These are phyloP conservation scores for Formica exsecta DNA, from an alignment of 1,140 invertebrate genomes.

Conservation along the genomic window DNA sequence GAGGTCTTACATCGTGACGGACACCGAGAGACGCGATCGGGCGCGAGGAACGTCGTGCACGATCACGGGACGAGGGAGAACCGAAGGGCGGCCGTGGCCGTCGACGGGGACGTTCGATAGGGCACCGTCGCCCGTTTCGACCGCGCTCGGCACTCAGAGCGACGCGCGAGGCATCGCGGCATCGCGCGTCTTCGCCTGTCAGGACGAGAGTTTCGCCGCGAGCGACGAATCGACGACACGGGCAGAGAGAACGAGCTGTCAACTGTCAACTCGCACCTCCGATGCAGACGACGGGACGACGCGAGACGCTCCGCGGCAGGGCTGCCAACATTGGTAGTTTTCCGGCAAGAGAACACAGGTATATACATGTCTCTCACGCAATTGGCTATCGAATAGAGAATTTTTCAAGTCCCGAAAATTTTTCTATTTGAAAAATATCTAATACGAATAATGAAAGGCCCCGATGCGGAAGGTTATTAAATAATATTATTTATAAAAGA, in stretches of 20 bases:
- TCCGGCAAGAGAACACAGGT: neutral
- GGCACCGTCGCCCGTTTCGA: neutral
- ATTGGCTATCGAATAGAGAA: no score
- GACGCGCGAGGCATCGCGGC: constrained; percentile 7
- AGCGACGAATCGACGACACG: neutral
- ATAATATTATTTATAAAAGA: no score
- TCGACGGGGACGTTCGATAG: constrained; percentile 45
- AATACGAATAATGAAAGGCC: no score
- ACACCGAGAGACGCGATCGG: neutral
- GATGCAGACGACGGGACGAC: constrained; percentile 77
- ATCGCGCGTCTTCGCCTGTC: constrained; percentile 12
- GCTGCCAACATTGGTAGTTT: constrained; percentile 41
- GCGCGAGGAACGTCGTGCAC: neutral
- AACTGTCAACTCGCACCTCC: constrained; percentile 80
- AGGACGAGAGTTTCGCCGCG: neutral
- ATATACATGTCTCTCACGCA: no score
- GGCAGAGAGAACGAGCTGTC: constrained; percentile 5
- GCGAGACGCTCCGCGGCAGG: constrained; percentile 60
- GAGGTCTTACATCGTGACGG: neutral
- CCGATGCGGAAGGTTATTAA: no score
- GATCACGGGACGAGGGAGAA: neutral
- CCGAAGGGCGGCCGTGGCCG: neutral
- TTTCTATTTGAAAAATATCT: no score
- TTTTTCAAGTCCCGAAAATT: no score
- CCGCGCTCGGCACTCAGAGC: constrained; percentile 5